A percentile compares a stretch with the other conserved stretches of the same genome.
Evolutionary conservation across 2,797 vertebrate genomes (phyloP).

Genomic region (Tangara arthus): DNA sequence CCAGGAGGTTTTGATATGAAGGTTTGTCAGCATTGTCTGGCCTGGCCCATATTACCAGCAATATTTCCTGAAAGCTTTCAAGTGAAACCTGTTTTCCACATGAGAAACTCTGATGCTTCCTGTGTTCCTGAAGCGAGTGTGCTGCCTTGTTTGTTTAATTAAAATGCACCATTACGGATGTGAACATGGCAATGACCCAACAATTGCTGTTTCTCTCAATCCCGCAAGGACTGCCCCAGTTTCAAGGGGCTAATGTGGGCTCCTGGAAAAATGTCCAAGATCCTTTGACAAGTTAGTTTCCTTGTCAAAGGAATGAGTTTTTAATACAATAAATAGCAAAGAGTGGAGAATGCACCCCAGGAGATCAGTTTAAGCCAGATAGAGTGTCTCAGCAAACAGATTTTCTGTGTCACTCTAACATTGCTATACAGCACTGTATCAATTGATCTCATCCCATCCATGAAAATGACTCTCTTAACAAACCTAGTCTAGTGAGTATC

Average conservation of each 20-base stretch:
- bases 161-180: neutral
- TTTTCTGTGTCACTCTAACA: neutral
- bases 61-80: conserved; percentile 17
- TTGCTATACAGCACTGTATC: neutral
- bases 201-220: neutral
- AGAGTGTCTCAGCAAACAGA: neutral
- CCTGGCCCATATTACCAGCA: neutral
- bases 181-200: neutral
- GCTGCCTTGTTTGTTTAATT: conserved; percentile 8
- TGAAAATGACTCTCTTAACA: neutral
- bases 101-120: neutral
- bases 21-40: neutral
- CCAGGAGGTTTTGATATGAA: neutral
- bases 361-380: neutral
- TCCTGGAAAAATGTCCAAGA: neutral
- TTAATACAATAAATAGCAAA: neutral
- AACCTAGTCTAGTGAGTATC: neutral
- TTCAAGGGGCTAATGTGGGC: neutral
- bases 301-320: neutral
- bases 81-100: conserved; percentile 15
- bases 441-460: neutral
- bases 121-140: neutral
- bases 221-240: fast-evolving
- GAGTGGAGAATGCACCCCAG: neutral
- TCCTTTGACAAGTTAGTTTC: neutral